Base-by-base conservation (phyloP, 2,888 invertebrate genomes). In the Listrodromus nycthemerus region DNA sequence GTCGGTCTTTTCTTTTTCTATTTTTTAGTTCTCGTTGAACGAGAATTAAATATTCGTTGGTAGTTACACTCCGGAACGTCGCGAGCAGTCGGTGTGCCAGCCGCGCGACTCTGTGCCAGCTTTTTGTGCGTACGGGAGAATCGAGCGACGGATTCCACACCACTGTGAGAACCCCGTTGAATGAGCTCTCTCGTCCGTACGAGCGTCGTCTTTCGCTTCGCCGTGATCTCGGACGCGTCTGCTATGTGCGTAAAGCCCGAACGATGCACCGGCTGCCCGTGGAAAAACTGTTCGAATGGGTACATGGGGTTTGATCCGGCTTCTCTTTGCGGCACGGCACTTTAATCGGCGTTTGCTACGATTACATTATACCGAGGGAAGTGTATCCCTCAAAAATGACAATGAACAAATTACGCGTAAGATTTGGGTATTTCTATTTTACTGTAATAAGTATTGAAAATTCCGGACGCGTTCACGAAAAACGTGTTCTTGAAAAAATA, bases 151-250 rank as follows among this genome's bases (percentile, higher is more conserved):
- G 84, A 88, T 88, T 88, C 80, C 88, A 78, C 87, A 80, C 55
- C 66, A 86, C 89, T 91, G 91, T 91, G 91, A 91, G 91, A 92
- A 91, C 89, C 86, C 85, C 84, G 88, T 88, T 88, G 86, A 85
- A 80, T 87, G 87, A 79, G 83, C 76, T 79, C 88, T 63, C 65
- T 73, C 55, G 73, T 41, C 69, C 80, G 50, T 63, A 74, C 67
- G 71, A 63, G 27, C 27, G 27, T 16, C 16, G 6, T 30, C 73
- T 63, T 27, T 67, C 65, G 63, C 73, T 10, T 16, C 41, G 41
- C 41, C 41, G 41, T 45, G 41, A 45, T 45, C 33, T 55, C 61
- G 19, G 27, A 24, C 37, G 30, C 19, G 50, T 30, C 61, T 66
- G 50, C 50, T 82, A n/a, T 63, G 69, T 19, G 73, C 65, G 50